phyloP scores from a whole-genome alignment of 2,113 vertebrate species.

The Cynoglossus semilaevis region DNA sequence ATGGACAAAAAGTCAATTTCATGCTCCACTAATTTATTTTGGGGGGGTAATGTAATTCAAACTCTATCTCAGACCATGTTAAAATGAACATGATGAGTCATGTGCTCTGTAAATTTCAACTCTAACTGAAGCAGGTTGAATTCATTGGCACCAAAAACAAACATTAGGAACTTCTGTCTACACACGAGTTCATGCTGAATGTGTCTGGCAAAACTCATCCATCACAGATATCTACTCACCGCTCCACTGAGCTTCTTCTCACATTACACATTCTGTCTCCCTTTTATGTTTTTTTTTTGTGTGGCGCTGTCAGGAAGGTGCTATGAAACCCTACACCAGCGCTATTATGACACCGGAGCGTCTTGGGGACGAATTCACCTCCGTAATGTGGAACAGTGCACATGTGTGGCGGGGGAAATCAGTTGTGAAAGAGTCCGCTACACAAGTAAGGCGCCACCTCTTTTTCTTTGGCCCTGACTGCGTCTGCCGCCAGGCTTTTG shows the following conservation, averaged over 20 bases:
- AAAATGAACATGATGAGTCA: too few species aligned
- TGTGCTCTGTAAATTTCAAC: background rate
- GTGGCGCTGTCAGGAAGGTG: constrained; percentile 80
- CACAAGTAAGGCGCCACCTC: constrained; percentile 72
- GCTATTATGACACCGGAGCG: constrained; percentile 78
- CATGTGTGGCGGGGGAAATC: constrained; percentile 64
- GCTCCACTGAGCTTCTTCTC: constrained; percentile 38
- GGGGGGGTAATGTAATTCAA: too few species aligned
- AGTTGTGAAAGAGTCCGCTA: constrained; percentile 71
- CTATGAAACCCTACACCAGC: constrained; percentile 82
- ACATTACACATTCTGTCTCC: constrained; percentile 32
- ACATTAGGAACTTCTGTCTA: background rate
- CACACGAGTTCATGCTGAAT: background rate
- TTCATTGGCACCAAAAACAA: background rate
- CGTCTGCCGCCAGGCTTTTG: constrained; percentile 1
- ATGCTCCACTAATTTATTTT: too few species aligned
- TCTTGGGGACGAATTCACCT: constrained; percentile 84
- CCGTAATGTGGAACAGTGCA: constrained; percentile 82
- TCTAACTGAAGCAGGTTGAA: background rate
- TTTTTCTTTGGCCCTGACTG: background rate
- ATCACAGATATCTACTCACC: background rate
- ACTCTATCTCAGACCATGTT: too few species aligned
- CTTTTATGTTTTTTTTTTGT: constrained; percentile 25
- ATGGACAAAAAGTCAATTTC: too few species aligned
- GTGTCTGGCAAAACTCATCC: background rate